phyloP scores from a whole-genome alignment of 2,113 vertebrate genomes.

The Campylomormyrus tamandua region DNA sequence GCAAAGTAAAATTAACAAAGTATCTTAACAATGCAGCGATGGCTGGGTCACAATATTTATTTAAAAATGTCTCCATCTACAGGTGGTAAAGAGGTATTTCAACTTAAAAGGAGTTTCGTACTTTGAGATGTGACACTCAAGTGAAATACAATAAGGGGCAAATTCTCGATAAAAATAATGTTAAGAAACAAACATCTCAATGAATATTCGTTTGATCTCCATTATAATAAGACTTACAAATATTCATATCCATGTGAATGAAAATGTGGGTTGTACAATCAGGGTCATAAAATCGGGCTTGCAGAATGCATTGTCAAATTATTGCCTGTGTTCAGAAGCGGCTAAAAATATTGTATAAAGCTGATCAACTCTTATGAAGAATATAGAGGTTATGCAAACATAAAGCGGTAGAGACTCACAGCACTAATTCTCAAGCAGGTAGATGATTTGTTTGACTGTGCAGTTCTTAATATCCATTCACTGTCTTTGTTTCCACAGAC shows the following conservation, averaged over 20 bases:
- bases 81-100: background rate
- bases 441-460: background rate
- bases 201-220: background rate
- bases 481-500: constrained; percentile 55
- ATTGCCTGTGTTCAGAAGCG: background rate
- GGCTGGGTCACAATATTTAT: background rate
- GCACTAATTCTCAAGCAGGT: background rate
- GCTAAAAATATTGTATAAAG: background rate
- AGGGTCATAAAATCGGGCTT: background rate
- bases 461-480: background rate
- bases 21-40: background rate
- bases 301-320: background rate
- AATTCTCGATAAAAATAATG: background rate
- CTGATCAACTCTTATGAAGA: background rate
- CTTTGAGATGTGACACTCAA: background rate
- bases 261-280: background rate
- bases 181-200: background rate
- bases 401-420: background rate
- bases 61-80: background rate
- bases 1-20: background rate
- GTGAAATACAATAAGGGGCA: background rate
- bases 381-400: background rate
- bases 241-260: background rate
- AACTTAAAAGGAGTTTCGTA: background rate
- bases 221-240: background rate